phyloP scores from a whole-genome alignment of 2,113 vertebrate genomes.

The Festucalex cinctus region DNA sequence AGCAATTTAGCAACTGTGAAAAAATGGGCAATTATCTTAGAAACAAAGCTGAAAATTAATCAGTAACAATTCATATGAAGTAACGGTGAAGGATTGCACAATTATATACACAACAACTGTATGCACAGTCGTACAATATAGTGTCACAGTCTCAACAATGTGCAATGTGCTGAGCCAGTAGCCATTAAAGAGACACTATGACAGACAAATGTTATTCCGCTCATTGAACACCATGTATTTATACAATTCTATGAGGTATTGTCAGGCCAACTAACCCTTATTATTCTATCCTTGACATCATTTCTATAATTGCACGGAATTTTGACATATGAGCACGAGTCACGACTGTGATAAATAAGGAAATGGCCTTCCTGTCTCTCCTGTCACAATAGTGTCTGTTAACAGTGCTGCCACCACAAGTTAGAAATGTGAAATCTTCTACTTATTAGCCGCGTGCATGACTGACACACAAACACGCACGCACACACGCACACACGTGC shows the following conservation, averaged over 20 bases:
- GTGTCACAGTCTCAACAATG: no score
- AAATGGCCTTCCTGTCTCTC: constrained; percentile 41
- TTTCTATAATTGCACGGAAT: constrained; percentile 32
- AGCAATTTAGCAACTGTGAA: no score
- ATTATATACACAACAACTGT: no score
- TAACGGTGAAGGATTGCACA: no score
- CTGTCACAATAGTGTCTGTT: constrained; percentile 27
- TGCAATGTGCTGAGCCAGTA: no score
- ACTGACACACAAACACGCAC: constrained; percentile 1
- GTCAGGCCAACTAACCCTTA: constrained; percentile 8
- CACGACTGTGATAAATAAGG: constrained; percentile 40
- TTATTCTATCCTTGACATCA: constrained; percentile 16
- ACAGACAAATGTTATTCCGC: constrained; percentile 4
- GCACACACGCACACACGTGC: constrained; percentile 6
- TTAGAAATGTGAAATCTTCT: constrained; percentile 23
- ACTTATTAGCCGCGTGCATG: constrained; percentile 26
- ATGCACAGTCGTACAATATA: no score
- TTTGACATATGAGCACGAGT: constrained; percentile 4
- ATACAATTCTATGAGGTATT: constrained; percentile 4
- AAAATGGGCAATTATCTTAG: no score
- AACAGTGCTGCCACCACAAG: constrained; percentile 9
- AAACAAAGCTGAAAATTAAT: no score
- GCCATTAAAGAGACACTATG: neutral
- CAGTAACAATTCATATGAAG: no score
- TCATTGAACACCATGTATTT: constrained; percentile 3